Percentiles rank a stretch among this genome's conserved stretches.
Conservation (phyloP, 2,113 vertebrate genomes). For the Zapornia atra region DNA sequence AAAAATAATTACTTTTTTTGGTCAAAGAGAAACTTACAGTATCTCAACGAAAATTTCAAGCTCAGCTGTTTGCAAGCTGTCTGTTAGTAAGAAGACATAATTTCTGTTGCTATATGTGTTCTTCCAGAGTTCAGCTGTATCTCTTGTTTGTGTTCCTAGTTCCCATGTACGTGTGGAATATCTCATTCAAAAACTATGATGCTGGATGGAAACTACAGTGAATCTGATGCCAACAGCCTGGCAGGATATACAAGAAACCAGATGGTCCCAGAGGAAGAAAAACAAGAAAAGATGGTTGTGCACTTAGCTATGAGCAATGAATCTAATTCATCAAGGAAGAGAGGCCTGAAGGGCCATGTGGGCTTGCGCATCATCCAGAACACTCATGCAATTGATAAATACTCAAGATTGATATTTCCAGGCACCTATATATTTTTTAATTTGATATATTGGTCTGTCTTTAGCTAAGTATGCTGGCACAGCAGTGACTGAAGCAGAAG, state of each 20-base stretch:
- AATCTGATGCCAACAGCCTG: slow-evolving; percentile 88
- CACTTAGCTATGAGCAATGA: slow-evolving; percentile 85
- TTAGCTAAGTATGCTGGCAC: slow-evolving; percentile 78
- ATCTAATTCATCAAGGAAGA: slow-evolving; percentile 82
- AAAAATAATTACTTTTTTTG: not conserved
- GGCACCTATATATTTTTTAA: slow-evolving; percentile 94
- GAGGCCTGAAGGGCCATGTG: slow-evolving; percentile 77
- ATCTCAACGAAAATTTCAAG: not conserved
- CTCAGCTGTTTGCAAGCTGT: not conserved
- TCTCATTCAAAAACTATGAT: slow-evolving; percentile 86
- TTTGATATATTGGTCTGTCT: slow-evolving; percentile 95
- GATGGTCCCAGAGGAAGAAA: slow-evolving; percentile 84
- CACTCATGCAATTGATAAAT: slow-evolving; percentile 92
- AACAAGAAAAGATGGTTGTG: slow-evolving; percentile 86
- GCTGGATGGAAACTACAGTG: slow-evolving; percentile 88
- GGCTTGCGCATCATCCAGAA: slow-evolving; percentile 88
- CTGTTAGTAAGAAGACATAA: not conserved
- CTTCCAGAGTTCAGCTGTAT: not conserved
- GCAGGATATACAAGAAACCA: slow-evolving; percentile 85
- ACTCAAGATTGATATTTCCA: slow-evolving; percentile 93
- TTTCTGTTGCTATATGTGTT: not conserved
- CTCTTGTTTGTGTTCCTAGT: slow-evolving; percentile 64
- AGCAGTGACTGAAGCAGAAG: not conserved
- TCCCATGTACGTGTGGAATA: slow-evolving; percentile 86
- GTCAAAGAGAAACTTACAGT: not conserved